Conservation (phyloP, 2,113 vertebrate species). For the Dromas ardeola region DNA sequence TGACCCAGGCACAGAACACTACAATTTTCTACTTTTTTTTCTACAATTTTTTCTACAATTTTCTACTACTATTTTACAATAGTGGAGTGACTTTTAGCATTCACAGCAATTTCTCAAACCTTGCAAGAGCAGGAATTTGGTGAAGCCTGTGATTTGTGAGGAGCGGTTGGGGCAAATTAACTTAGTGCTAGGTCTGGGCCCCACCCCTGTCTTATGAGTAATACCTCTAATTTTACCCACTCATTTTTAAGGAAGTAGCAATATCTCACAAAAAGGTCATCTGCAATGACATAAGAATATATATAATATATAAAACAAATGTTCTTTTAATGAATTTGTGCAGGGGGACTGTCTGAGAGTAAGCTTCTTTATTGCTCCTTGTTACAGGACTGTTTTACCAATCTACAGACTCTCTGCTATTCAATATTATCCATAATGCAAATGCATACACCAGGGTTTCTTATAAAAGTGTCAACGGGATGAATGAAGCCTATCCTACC, state of each 20-base stretch:
- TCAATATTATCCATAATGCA: background rate
- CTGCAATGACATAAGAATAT: background rate
- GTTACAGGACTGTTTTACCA: background rate
- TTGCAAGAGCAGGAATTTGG: background rate
- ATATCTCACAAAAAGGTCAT: background rate
- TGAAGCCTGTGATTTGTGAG: background rate
- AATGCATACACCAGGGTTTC: background rate
- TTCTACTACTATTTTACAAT: too few relatives aligned
- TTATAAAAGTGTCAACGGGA: background rate
- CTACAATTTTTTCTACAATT: too few relatives aligned
- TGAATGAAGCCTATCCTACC: background rate
- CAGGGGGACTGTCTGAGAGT: background rate
- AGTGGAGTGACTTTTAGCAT: background rate
- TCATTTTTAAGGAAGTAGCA: background rate
- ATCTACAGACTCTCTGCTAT: background rate
- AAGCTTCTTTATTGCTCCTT: background rate
- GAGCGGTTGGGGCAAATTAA: background rate
- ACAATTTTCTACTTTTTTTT: too few relatives aligned
- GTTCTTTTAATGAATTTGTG: background rate
- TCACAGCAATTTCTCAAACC: background rate
- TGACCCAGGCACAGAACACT: background rate
- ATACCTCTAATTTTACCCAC: background rate
- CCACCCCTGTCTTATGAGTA: background rate
- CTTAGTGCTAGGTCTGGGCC: background rate
- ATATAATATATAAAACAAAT: background rate